A percentile compares a stretch with the other conserved stretches of the same genome.
Evolutionary conservation across 1,140 invertebrate genomes (phyloP).

Genomic region (Pseudomyrmex cubaensis): DNA sequence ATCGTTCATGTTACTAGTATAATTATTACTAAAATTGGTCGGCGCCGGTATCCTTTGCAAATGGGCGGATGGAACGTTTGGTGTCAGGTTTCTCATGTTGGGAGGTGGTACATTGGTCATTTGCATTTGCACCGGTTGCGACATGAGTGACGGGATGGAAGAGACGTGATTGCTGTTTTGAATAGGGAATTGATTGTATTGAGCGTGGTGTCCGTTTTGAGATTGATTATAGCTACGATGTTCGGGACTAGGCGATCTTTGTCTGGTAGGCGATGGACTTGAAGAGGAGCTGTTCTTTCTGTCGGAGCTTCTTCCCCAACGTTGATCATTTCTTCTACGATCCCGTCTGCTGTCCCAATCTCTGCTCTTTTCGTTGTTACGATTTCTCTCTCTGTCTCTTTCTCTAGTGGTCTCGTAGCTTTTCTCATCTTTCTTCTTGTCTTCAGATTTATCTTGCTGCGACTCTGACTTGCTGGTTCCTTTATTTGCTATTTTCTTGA

Average conservation of each 20-base stretch:
- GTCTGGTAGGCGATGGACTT: conserved; percentile 80
- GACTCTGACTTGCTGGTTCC: conserved; percentile 58
- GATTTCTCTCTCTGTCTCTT: conserved; percentile 78
- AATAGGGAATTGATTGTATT: conserved; percentile 74
- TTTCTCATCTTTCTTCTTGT: conserved; percentile 79
- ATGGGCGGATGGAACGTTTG: conserved; percentile 77
- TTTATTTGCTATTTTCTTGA: conserved; percentile 88
- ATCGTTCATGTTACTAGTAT: conserved; percentile 70
- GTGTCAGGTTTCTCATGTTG: conserved; percentile 73
- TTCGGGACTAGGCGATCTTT: conserved; percentile 75
- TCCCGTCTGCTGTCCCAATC: conserved; percentile 81
- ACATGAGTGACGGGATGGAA: conserved; percentile 77
- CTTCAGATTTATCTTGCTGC: conserved; percentile 68
- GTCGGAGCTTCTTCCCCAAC: conserved; percentile 78
- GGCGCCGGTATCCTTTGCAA: conserved; percentile 81
- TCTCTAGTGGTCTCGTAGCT: conserved; percentile 74
- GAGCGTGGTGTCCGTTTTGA: conserved; percentile 71
- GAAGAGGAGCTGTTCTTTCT: conserved; percentile 79
- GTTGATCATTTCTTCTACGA: conserved; percentile 77
- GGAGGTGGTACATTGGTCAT: conserved; percentile 79
- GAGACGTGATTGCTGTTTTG: conserved; percentile 73
- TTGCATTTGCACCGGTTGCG: conserved; percentile 77
- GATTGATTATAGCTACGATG: conserved; percentile 76
- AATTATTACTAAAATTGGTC: conserved; percentile 72
- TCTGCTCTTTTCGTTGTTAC: conserved; percentile 77